These are phyloP conservation scores for Petaurus breviceps DNA, from an alignment of 2,113 vertebrate species.

Conservation along the genomic window DNA sequence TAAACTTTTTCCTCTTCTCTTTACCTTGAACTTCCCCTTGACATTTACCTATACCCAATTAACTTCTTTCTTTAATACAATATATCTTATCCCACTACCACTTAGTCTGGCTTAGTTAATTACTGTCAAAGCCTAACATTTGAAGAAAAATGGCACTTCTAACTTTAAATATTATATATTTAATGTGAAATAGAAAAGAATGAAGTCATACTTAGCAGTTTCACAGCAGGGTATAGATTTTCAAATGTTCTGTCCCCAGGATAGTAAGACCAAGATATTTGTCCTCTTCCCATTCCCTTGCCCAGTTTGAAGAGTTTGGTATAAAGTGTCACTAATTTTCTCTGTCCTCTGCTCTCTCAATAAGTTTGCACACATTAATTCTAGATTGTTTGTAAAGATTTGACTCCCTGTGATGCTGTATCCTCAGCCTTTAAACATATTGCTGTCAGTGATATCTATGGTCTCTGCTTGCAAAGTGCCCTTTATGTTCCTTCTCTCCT, in stretches of 20 bases:
- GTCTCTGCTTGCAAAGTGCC: not conserved
- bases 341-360: not conserved
- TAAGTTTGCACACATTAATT: slow-evolving; percentile 44
- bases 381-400: slow-evolving; percentile 4
- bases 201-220: not conserved
- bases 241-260: slow-evolving; percentile 28
- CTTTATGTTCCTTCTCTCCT: not conserved
- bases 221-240: slow-evolving; percentile 34
- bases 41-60: not conserved
- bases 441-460: not conserved
- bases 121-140: slow-evolving; percentile 23
- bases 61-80: slow-evolving; percentile 13
- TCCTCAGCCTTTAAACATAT: slow-evolving; percentile 8
- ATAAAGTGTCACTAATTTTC: slow-evolving; percentile 3
- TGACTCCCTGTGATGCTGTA: slow-evolving; percentile 3
- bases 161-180: not conserved
- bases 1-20: not conserved
- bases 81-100: not conserved
- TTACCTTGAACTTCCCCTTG: not conserved
- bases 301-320: not conserved
- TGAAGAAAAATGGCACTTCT: slow-evolving; percentile 20
- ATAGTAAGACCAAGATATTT: slow-evolving; percentile 40
- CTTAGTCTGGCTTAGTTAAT: slow-evolving; percentile 53
- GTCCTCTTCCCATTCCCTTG: not conserved
- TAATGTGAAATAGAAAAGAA: slow-evolving; percentile 20